Base-by-base conservation (phyloP, 2,888 invertebrate genomes). In the Agrochola macilenta region DNA sequence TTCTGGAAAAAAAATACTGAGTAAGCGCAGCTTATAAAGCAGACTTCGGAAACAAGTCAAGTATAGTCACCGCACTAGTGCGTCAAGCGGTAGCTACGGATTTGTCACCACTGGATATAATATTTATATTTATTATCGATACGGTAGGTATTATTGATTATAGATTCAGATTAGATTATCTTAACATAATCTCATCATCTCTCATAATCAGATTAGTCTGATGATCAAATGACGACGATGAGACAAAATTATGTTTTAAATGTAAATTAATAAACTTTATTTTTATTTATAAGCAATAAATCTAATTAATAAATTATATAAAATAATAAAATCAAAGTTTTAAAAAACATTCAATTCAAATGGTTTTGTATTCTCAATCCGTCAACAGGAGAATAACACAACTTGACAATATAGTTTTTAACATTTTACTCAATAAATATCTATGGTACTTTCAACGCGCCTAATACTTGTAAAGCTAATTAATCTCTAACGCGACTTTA, bases 31-130 rank as follows among this genome's bases (percentile, higher is more conserved):
- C 26, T 23, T 57, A 1, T 69, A 52, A 23, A 63, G 5, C 8
- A 39, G 26, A 61, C 57, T 52, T 69, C 23, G 35, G 57, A 72
- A n/a, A 69, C 69, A 46, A 77, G 74, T 74, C 7, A 7, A 8
- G 7, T 11, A 8, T 14, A 26, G 39, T 58, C 23, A 49, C 57
- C 8, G 46, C 14, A 26, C 23, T 46, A 73, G 49, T 43, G 61
- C 57, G 63, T 61, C 14, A 58, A 85, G 61, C 78, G 39, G 83
- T 85, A 86, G 83, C 83, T 12, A 43, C 20, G 49, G 54, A 74
- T 70, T 75, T 84, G 83, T 85, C 83, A 85, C 63, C 72, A 66
- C 30, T 52, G 14, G 43, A 71, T 69, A 46, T 71, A 65, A 69
- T 71, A 69, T 58, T 69, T 54, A 9, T 63, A 77, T 65, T 74